These are phyloP conservation scores for Trematomus bernacchii DNA, from an alignment of 2,797 vertebrate genomes.

Conservation along the genomic window DNA sequence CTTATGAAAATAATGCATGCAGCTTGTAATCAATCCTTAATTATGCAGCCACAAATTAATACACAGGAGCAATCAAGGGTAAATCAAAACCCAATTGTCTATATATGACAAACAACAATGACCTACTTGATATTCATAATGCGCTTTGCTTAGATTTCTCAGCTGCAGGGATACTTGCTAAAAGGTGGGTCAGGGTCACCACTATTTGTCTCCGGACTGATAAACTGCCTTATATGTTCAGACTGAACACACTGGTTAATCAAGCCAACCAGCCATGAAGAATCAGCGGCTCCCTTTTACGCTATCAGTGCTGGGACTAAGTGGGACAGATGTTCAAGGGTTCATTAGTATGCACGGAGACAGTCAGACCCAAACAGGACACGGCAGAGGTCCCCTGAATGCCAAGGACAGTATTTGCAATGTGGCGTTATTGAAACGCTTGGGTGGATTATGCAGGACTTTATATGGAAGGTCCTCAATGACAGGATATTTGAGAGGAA, in stretches of 20 bases:
- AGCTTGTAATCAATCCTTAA: conserved; percentile 79
- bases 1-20: conserved; percentile 73
- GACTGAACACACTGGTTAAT: conserved; percentile 79
- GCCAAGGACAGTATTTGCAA: conserved; percentile 81
- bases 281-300: conserved; percentile 72
- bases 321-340: conserved; percentile 86
- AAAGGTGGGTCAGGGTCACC: conserved; percentile 72
- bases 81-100: conserved; percentile 80
- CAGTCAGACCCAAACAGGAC: conserved; percentile 73
- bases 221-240: conserved; percentile 78
- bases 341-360: conserved; percentile 86
- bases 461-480: conserved; percentile 32
- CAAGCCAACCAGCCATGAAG: conserved; percentile 81
- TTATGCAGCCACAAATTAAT: conserved; percentile 79
- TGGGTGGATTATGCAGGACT: conserved; percentile 46
- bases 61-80: conserved; percentile 76
- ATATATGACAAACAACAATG: conserved; percentile 65
- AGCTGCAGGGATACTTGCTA: conserved; percentile 33
- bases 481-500: conserved; percentile 30
- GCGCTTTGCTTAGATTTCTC: conserved; percentile 36
- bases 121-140: conserved; percentile 70
- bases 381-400: conserved; percentile 82
- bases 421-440: conserved; percentile 55
- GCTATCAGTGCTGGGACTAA: conserved; percentile 76
- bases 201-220: conserved; percentile 66